Evolutionary conservation across 2,888 invertebrate genomes (phyloP).

Genomic region (Apamea crenata): DNA sequence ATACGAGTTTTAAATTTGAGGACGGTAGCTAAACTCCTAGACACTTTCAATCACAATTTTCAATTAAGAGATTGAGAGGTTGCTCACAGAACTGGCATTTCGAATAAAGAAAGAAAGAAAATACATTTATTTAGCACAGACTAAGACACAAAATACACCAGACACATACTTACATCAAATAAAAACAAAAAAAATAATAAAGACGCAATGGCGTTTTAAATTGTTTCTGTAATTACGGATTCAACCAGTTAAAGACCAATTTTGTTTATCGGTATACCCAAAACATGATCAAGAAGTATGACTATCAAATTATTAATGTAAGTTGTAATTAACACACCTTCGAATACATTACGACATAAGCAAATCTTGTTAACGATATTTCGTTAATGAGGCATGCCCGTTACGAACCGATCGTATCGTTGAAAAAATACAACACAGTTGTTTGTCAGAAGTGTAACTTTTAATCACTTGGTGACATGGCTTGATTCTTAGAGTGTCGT

Average conservation of each 20-base stretch:
- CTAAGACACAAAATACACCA: too few species aligned
- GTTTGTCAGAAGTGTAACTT: conserved; percentile 18
- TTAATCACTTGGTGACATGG: neutral
- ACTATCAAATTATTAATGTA: neutral
- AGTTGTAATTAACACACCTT: neutral
- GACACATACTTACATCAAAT: too few species aligned
- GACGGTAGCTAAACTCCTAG: neutral
- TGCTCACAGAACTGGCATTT: too few species aligned
- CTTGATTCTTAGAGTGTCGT: neutral
- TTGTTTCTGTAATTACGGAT: too few species aligned
- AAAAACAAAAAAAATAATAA: too few species aligned
- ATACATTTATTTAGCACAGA: too few species aligned
- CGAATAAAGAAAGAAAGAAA: too few species aligned
- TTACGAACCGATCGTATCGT: neutral
- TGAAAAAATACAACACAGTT: conserved; percentile 14
- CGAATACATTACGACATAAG: conserved; percentile 27
- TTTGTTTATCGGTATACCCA: conserved; percentile 8
- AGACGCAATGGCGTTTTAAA: too few species aligned
- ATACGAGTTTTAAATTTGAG: neutral
- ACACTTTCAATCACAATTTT: too few species aligned
- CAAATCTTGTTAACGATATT: conserved; percentile 28
- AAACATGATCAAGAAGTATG: neutral
- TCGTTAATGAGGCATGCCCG: neutral
- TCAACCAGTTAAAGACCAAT: neutral
- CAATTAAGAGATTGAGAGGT: too few species aligned